phyloP scores from a whole-genome alignment of 2,888 invertebrate species.

The Spisula subtruncata region DNA sequence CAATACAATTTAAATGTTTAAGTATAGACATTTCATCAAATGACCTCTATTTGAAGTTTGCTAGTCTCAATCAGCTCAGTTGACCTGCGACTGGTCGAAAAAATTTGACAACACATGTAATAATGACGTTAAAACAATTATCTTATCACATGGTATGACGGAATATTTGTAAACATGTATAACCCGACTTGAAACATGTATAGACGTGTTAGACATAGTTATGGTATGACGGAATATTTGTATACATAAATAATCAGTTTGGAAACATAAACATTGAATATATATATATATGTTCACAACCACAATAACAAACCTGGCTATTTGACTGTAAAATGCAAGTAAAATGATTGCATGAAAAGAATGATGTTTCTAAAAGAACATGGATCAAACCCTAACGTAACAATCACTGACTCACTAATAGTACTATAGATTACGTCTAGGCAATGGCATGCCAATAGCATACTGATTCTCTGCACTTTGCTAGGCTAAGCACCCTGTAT shows the following conservation, averaged over 20 bases:
- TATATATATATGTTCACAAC: slow-evolving; percentile 8
- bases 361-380: neutral
- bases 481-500: no score
- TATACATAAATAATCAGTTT: neutral
- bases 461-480: no score
- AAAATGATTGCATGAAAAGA: neutral
- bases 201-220: neutral
- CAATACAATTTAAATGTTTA: no score
- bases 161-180: slow-evolving; percentile 1
- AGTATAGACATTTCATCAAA: no score
- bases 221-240: neutral
- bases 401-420: no score
- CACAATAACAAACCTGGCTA: slow-evolving; percentile 45
- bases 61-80: no score
- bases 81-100: no score
- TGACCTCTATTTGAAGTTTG: no score
- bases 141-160: neutral
- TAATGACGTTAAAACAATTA: neutral
- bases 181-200: no score
- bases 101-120: neutral
- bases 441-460: no score
- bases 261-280: neutral
- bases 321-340: slow-evolving; percentile 50
- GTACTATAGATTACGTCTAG: no score
- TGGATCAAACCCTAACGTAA: neutral